Base-by-base conservation (phyloP, 2,113 vertebrate species). In the Aptenodytes forsteri region DNA sequence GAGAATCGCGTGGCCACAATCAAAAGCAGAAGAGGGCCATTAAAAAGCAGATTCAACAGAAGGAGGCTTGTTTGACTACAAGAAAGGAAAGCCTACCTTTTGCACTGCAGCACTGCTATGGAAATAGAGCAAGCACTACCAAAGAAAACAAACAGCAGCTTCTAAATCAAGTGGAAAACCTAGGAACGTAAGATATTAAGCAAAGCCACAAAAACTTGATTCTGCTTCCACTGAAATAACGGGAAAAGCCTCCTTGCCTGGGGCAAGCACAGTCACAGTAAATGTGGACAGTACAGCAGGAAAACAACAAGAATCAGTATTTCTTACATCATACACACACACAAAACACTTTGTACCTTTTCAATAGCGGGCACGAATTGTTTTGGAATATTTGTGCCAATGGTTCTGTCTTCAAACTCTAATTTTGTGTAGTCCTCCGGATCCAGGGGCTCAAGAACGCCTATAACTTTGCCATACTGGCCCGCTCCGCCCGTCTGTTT, bases 391-490 rank as follows among this genome's bases (percentile, higher is more conserved):
- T 99, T 99, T 52, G 99, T 98, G 91, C 99, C 99, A 5, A 99
- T n/a, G 2, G 99, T 99, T 94, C 98, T 98, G 94, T 99, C 99
- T 14, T 97, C 98, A 95, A 99, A 99, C 73, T 99, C 99, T 89
- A 99, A 6, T 59, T 99, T 99, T 7, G 99, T 99, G 98, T 96
- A 98, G 85, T 98, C 78, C 52, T 99, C 99, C 0, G 97, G 69
- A 4, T 99, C 98, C 95, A 99, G 96, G 56, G 99, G 99, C 96
- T 99, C 99, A 8, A 99, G 96, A 22, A 98, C 95, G 0, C 99
- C 99, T 1, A 98, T 98, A 4, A 99, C 99, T 97, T 99, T 99
- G 44, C 99, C 99, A 6, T 98, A 99, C 96, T 99, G 99, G 10
- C 99, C 99, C 0, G 99, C 98, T 34, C 99, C 99, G 0, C 99